Conservation (phyloP, 1,140 invertebrate species). For the Pachyrhynchus sulphureomaculatus region DNA sequence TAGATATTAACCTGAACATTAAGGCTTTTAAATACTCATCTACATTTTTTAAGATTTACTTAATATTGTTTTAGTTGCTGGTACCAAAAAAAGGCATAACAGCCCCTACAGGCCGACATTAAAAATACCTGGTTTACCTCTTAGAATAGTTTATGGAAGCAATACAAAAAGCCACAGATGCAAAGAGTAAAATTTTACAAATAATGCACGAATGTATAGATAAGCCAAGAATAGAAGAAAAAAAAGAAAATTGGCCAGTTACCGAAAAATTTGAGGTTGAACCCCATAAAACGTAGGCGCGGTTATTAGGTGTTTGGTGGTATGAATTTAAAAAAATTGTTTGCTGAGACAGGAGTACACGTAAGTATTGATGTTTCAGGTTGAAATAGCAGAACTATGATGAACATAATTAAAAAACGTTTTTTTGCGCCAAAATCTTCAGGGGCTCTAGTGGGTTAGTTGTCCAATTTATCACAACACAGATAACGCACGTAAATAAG, state of each 20-base stretch:
- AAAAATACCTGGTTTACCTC: conserved; percentile 89
- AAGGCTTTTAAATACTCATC: no score
- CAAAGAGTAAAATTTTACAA: conserved; percentile 76
- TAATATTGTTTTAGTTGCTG: conserved; percentile 69
- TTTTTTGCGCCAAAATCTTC: no score
- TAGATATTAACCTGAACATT: no score
- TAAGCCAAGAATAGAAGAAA: conserved; percentile 62
- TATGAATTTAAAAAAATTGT: conserved; percentile 82
- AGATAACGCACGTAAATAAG: no score
- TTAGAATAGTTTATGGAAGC: conserved; percentile 87
- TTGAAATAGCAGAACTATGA: neutral
- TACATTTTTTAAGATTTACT: no score
- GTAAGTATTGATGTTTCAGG: conserved; percentile 52
- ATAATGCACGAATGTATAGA: conserved; percentile 78
- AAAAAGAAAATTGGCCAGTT: conserved; percentile 86
- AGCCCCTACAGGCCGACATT: conserved; percentile 90
- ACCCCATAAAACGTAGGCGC: conserved; percentile 74
- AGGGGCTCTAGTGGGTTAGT: no score
- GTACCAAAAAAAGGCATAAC: conserved; percentile 90
- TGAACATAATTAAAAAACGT: neutral
- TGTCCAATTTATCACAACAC: no score
- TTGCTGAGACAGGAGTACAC: conserved; percentile 83
- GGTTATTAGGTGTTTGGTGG: conserved; percentile 85
- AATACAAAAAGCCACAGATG: conserved; percentile 71
- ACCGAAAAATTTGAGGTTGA: conserved; percentile 81